These are phyloP conservation scores for Sciurus carolinensis DNA, from an alignment of 2,797 vertebrate genomes.

Conservation along the genomic window DNA sequence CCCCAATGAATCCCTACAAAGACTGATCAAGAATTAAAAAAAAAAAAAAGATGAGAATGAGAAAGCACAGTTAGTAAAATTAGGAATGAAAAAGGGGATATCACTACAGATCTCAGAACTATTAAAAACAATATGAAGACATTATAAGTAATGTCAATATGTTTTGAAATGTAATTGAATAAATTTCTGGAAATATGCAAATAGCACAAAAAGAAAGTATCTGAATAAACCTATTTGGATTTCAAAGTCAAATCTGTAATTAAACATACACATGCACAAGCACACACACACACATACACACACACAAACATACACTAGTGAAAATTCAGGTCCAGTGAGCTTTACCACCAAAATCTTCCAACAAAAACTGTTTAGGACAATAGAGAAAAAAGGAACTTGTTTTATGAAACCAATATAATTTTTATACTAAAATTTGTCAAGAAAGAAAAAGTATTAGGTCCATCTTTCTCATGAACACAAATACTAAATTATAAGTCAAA, in stretches of 20 bases:
- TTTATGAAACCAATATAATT: neutral
- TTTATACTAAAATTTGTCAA: neutral
- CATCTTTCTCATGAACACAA: neutral
- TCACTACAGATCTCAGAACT: neutral
- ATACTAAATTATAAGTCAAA: neutral
- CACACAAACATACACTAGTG: neutral
- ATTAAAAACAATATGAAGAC: neutral
- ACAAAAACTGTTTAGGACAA: neutral
- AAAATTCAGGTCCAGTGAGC: neutral
- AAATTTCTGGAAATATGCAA: slow-evolving; percentile 14
- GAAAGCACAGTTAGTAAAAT: neutral
- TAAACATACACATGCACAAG: neutral
- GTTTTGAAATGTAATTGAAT: neutral
- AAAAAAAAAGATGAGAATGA: neutral
- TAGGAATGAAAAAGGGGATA: neutral
- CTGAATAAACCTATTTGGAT: neutral
- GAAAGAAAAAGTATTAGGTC: neutral
- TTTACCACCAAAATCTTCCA: neutral
- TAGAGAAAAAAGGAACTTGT: neutral
- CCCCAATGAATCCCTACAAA: neutral
- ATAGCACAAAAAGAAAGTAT: neutral
- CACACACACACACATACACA: too few species aligned
- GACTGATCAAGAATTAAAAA: neutral
- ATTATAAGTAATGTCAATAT: neutral
- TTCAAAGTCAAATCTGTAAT: neutral